Evolutionary conservation across 2,797 vertebrate genomes (phyloP).

Genomic region (Eidolon dupreanum): DNA sequence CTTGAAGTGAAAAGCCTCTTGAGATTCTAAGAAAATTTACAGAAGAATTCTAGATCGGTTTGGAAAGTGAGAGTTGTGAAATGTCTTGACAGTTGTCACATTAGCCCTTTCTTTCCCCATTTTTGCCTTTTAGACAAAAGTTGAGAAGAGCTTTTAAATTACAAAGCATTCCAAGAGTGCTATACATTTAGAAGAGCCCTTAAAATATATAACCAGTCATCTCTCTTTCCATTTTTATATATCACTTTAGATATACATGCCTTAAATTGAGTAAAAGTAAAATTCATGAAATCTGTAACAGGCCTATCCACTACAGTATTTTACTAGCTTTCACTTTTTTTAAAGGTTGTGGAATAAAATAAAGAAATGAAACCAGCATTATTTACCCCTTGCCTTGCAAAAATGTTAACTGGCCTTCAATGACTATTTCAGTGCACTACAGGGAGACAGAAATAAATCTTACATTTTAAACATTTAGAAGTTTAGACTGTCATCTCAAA

Average conservation of each 20-base stretch:
- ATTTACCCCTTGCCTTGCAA: neutral
- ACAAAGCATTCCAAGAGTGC: conserved; percentile 20
- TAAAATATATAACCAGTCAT: neutral
- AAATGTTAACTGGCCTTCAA: neutral
- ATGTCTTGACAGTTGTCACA: conserved; percentile 15
- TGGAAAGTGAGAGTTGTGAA: conserved; percentile 16
- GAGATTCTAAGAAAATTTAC: conserved; percentile 36
- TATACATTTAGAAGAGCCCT: neutral
- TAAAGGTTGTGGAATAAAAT: neutral
- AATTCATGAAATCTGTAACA: neutral
- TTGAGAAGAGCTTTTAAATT: conserved; percentile 25
- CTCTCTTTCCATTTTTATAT: neutral
- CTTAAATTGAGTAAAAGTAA: conserved; percentile 19
- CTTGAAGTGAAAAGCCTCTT: conserved; percentile 13
- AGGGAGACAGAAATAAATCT: neutral
- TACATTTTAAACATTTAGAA: neutral
- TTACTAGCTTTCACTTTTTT: neutral
- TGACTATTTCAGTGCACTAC: neutral
- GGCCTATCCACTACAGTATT: neutral
- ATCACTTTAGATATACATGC: neutral
- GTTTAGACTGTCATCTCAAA: neutral
- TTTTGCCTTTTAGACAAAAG: conserved; percentile 22
- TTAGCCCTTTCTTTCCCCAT: neutral
- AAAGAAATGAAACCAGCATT: neutral
- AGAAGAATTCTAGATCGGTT: neutral